phyloP scores from a whole-genome alignment of 2,797 vertebrate genomes.

The Mastacembelus armatus region DNA sequence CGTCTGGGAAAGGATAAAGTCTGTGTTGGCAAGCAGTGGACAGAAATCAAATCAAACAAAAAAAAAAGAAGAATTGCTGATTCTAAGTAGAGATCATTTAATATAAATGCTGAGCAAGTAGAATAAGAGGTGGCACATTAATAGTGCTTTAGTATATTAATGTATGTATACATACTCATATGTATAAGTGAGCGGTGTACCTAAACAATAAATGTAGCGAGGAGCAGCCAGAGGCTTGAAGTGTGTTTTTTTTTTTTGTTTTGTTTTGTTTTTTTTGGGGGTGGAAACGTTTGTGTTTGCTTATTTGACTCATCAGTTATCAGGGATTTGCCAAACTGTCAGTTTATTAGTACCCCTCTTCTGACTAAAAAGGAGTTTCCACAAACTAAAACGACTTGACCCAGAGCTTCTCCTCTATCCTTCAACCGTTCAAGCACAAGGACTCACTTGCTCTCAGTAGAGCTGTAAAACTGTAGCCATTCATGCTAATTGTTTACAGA shows the following conservation, averaged over 20 bases:
- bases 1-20: slow-evolving; percentile 87
- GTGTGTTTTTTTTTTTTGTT: too few species aligned
- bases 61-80: slow-evolving; percentile 81
- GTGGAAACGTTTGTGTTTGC: too few species aligned
- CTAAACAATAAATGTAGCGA: slow-evolving; percentile 81
- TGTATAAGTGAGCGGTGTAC: slow-evolving; percentile 85
- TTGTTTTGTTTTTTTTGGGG: too few species aligned
- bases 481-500: slow-evolving; percentile 90
- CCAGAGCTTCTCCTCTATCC: slow-evolving; percentile 51
- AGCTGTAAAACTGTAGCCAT: slow-evolving; percentile 87
- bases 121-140: slow-evolving; percentile 86
- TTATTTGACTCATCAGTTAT: slow-evolving; percentile 37
- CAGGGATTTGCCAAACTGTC: slow-evolving; percentile 49
- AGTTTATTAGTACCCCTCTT: slow-evolving; percentile 52
- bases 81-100: slow-evolving; percentile 91
- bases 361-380: slow-evolving; percentile 38
- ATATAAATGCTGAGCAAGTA: slow-evolving; percentile 92
- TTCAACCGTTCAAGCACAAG: slow-evolving; percentile 73
- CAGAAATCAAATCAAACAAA: slow-evolving; percentile 70
- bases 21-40: slow-evolving; percentile 86
- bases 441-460: slow-evolving; percentile 78
- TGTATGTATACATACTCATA: slow-evolving; percentile 86
- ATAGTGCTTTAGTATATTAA: slow-evolving; percentile 86
- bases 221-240: slow-evolving; percentile 78
- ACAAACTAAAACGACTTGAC: slow-evolving; percentile 32